These are phyloP conservation scores for Charadrius vociferus DNA, from an alignment of 2,113 vertebrate genomes.

Conservation along the genomic window DNA sequence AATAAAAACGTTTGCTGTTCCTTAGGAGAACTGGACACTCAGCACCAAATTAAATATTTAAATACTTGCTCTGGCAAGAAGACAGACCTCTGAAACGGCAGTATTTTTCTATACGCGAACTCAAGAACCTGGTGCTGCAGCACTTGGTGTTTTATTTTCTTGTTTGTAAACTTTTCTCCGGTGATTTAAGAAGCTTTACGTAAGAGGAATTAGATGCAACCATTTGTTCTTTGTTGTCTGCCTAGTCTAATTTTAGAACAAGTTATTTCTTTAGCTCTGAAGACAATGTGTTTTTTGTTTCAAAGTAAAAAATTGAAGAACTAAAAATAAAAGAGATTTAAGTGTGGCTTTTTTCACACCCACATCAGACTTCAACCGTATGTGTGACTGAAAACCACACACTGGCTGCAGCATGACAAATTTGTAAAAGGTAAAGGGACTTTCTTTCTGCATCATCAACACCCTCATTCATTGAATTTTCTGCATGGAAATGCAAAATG, in stretches of 20 bases:
- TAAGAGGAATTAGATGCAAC: not conserved
- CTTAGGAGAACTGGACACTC: conserved; percentile 27
- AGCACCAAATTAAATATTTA: conserved; percentile 57
- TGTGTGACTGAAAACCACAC: conserved; percentile 29
- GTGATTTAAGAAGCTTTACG: not conserved
- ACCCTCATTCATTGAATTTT: conserved; percentile 16
- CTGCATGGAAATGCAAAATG: conserved; percentile 12
- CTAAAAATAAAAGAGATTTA: not conserved
- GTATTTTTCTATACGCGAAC: conserved; percentile 23
- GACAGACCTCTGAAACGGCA: not conserved
- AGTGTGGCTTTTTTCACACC: conserved; percentile 19
- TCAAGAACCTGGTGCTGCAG: not conserved
- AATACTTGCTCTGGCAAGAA: conserved; percentile 37
- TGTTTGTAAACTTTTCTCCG: not conserved
- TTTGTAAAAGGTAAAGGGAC: not conserved
- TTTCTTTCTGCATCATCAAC: not conserved
- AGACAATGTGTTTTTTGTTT: not conserved
- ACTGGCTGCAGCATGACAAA: not conserved
- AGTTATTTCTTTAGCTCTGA: not conserved
- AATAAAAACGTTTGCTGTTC: conserved; percentile 27
- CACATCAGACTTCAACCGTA: not conserved
- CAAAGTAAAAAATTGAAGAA: not conserved
- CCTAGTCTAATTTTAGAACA: not conserved
- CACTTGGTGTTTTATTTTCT: not conserved
- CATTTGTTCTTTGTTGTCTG: not conserved